These are phyloP conservation scores for Saturnia pavonia DNA, from an alignment of 2,888 invertebrate species.

Conservation along the genomic window DNA sequence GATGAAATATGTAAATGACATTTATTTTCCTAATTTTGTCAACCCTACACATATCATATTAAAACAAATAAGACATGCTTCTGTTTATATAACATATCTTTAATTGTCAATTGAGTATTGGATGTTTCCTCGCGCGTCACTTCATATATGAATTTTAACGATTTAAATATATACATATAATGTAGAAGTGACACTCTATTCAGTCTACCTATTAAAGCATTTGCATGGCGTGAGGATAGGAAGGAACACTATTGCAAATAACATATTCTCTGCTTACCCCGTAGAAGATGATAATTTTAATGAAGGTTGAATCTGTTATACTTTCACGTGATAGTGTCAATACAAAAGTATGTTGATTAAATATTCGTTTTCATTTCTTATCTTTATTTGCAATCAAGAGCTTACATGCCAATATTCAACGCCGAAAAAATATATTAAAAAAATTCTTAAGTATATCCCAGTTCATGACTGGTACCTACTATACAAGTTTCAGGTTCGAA, in stretches of 20 bases:
- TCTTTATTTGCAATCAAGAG: no score
- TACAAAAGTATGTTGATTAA: no score
- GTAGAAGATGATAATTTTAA: neutral
- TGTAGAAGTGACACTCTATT: neutral
- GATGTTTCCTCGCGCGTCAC: neutral
- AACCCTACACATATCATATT: neutral
- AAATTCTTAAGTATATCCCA: no score
- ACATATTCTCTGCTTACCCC: no score
- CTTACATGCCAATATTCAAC: no score
- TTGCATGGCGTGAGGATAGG: neutral
- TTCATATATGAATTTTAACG: neutral
- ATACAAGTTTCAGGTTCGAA: no score
- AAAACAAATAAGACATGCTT: conserved; percentile 3
- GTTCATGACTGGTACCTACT: no score
- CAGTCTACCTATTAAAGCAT: neutral
- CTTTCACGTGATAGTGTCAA: no score
- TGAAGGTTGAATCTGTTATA: neutral
- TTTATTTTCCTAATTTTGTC: neutral
- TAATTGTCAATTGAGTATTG: conserved; percentile 6
- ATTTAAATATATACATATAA: neutral
- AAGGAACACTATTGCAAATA: no score
- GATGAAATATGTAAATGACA: no score
- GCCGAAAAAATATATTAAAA: no score
- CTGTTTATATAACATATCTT: conserved; percentile 5
- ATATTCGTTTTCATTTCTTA: no score